Percentiles rank a stretch among this genome's conserved stretches.
Conservation (phyloP, 2,113 vertebrate species). For the Phylloscopus trochiloides region DNA sequence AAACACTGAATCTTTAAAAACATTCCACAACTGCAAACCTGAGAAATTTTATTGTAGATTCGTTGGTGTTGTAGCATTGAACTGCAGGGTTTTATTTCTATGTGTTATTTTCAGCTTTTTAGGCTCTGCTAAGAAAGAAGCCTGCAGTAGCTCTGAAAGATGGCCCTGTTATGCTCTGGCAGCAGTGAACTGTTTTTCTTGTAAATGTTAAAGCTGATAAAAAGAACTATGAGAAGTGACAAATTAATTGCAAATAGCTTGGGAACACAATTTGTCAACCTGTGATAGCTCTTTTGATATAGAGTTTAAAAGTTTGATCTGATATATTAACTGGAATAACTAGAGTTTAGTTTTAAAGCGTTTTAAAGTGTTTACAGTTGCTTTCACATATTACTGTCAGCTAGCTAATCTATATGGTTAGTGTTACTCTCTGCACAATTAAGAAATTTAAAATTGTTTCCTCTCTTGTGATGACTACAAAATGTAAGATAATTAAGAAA, state of each 20-base stretch:
- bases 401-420: background rate
- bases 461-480: background rate
- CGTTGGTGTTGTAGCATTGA: background rate
- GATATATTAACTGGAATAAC: conserved; percentile 1
- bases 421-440: background rate
- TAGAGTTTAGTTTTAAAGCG: background rate
- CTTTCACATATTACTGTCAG: background rate
- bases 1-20: background rate
- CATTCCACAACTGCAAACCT: conserved; percentile 37
- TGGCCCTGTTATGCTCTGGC: background rate
- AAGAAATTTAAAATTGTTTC: background rate
- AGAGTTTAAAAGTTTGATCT: background rate
- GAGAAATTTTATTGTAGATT: background rate
- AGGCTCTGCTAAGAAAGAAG: background rate
- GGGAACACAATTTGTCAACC: background rate
- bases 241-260: background rate
- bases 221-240: background rate
- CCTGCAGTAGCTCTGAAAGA: background rate
- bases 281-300: background rate
- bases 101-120: conserved; percentile 1
- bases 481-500: background rate
- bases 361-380: conserved; percentile 29
- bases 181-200: background rate
- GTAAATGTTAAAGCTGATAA: background rate
- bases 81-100: background rate